Conservation (phyloP, 2,888 invertebrate species). For the Crocallis elinguaria region DNA sequence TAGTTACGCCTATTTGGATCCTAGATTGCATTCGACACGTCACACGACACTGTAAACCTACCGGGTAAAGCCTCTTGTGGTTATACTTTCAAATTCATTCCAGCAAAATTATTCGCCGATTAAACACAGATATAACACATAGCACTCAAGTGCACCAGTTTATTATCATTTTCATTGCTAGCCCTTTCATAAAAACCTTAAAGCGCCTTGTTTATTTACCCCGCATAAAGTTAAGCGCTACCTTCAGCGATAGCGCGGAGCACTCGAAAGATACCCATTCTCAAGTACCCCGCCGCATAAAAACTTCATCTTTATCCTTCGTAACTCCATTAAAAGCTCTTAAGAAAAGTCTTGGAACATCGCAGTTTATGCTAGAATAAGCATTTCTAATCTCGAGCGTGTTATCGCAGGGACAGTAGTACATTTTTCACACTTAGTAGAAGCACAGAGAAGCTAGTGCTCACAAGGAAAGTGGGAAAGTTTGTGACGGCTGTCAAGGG, state of each 20-base stretch:
- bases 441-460: constrained; percentile 3
- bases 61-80: no score
- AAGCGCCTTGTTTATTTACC: neutral
- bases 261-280: constrained; percentile 13
- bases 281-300: constrained; percentile 15
- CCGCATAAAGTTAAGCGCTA: constrained; percentile 1
- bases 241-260: constrained; percentile 2
- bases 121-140: no score
- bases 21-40: no score
- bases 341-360: constrained; percentile 26
- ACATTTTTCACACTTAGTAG: constrained; percentile 19
- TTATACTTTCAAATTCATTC: no score
- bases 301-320: constrained; percentile 23
- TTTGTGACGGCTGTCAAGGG: no score
- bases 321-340: constrained; percentile 32
- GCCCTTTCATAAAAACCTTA: neutral
- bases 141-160: no score
- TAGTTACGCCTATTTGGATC: no score
- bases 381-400: constrained; percentile 23
- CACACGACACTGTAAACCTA: no score
- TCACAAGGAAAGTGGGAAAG: constrained; percentile 11
- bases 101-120: no score
- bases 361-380: constrained; percentile 30
- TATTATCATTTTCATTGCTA: neutral
- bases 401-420: constrained; percentile 16